Percentiles rank a stretch among this genome's conserved stretches.
These are phyloP conservation scores for Eupithecia subfuscata DNA, from an alignment of 2,888 invertebrate genomes.

Conservation along the genomic window DNA sequence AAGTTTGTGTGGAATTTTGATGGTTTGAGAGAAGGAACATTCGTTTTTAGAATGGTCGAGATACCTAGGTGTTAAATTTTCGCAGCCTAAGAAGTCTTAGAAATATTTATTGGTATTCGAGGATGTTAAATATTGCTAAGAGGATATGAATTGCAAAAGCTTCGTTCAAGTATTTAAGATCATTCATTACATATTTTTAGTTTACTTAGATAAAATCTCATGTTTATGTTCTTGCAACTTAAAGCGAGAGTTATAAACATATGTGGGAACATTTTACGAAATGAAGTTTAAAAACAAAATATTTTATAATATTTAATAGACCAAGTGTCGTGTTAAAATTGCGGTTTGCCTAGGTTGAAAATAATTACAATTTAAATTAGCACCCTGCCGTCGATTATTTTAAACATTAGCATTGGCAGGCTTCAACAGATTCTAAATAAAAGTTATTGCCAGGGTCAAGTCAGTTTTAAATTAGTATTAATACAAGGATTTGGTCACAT, in stretches of 20 bases:
- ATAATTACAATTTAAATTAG: conserved; percentile 44
- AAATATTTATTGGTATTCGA: conserved; percentile 10
- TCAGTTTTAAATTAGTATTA: conserved; percentile 23
- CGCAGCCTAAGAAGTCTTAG: neutral
- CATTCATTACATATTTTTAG: neutral
- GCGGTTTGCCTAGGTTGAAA: conserved; percentile 25
- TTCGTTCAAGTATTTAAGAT: neutral
- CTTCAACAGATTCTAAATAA: conserved; percentile 24
- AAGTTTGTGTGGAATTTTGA: neutral
- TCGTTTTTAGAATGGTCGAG: neutral
- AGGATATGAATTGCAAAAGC: neutral
- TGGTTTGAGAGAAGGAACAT: neutral
- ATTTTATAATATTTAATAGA: neutral
- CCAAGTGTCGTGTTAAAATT: neutral
- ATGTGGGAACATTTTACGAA: neutral
- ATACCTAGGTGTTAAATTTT: conserved; percentile 7
- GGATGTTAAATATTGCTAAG: neutral
- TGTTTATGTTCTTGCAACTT: neutral
- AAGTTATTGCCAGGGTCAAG: conserved; percentile 31
- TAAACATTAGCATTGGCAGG: conserved; percentile 16
- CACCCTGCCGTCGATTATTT: conserved; percentile 18
- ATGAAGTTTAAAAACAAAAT: neutral
- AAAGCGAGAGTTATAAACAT: neutral
- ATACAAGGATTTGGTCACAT: conserved; percentile 35
- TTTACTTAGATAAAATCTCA: neutral